Evolutionary conservation across 2,113 vertebrate species (phyloP).

Genomic region (Corythaeola cristata): DNA sequence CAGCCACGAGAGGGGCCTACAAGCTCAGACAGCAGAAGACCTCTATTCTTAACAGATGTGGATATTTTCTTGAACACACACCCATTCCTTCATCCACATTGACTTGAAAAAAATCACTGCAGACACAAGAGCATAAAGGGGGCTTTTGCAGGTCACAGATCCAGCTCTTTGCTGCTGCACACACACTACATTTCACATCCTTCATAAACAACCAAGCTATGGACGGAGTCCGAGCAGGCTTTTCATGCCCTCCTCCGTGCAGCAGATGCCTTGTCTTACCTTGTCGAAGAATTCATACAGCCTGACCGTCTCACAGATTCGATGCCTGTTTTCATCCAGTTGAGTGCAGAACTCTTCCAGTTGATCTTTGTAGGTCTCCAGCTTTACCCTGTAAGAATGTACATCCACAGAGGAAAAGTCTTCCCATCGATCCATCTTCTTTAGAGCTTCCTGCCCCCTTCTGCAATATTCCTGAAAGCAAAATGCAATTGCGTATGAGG

Average conservation of each 20-base stretch:
- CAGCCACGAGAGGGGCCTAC: not conserved
- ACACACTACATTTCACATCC: not conserved
- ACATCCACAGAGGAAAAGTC: constrained; percentile 71
- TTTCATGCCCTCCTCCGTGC: not conserved
- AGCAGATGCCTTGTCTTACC: constrained; percentile 59
- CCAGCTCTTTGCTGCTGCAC: not conserved
- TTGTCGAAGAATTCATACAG: constrained; percentile 82
- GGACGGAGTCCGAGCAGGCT: not conserved
- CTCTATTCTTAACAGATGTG: not conserved
- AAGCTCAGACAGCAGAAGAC: not conserved
- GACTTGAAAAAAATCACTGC: not conserved
- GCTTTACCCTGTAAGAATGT: constrained; percentile 65
- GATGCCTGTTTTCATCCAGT: constrained; percentile 72
- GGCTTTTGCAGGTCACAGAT: not conserved
- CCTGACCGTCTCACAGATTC: constrained; percentile 72
- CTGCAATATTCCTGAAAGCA: constrained; percentile 75
- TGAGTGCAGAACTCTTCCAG: constrained; percentile 76
- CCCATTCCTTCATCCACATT: not conserved
- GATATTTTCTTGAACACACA: not conserved
- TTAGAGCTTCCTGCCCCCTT: constrained; percentile 76
- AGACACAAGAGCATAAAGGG: not conserved
- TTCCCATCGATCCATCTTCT: constrained; percentile 75
- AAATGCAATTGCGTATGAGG: not conserved
- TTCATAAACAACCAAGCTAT: not conserved
- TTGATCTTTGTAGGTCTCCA: constrained; percentile 67